phyloP scores from a whole-genome alignment of 1,140 invertebrate genomes.

The Mesaphorura yosii region DNA sequence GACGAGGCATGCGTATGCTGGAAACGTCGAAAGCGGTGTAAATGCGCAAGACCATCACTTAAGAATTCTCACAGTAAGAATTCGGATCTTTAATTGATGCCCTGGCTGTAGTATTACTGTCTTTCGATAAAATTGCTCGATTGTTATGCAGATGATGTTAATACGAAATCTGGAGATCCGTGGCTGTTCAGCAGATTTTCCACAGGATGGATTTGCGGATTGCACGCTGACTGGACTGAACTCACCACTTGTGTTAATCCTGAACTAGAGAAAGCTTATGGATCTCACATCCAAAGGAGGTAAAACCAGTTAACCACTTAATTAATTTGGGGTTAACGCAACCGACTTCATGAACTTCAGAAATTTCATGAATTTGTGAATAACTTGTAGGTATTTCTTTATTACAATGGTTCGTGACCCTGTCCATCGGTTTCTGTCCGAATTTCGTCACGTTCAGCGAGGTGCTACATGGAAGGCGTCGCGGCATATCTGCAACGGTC shows the following conservation, averaged over 20 bases:
- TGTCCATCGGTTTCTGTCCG: slow-evolving; percentile 75
- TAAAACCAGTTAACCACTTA: slow-evolving; percentile 23
- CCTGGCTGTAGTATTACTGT: no score
- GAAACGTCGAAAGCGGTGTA: slow-evolving; percentile 71
- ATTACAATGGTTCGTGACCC: slow-evolving; percentile 90
- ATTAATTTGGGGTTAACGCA: background rate
- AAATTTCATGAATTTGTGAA: background rate
- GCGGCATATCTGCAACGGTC: slow-evolving; percentile 74
- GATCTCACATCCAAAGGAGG: slow-evolving; percentile 59
- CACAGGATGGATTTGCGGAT: slow-evolving; percentile 95
- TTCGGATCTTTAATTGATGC: no score
- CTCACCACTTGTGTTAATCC: slow-evolving; percentile 77
- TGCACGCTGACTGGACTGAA: slow-evolving; percentile 98
- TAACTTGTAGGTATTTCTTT: slow-evolving; percentile 69
- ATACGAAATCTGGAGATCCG: slow-evolving; percentile 47
- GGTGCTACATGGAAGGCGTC: slow-evolving; percentile 90
- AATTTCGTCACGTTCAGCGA: slow-evolving; percentile 88
- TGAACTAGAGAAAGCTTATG: slow-evolving; percentile 75
- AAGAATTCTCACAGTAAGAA: background rate
- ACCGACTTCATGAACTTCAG: background rate
- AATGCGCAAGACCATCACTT: slow-evolving; percentile 67
- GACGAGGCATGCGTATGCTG: slow-evolving; percentile 78
- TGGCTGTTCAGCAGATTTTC: slow-evolving; percentile 98
- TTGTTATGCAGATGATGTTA: no score
- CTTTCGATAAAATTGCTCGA: no score